Evolutionary conservation across 30 jellyfish, hydroid and myxozoan genomes (phyloP), one percentile per base, ranked within the genome.

Genomic region (Morbakka virulenta): DNA sequence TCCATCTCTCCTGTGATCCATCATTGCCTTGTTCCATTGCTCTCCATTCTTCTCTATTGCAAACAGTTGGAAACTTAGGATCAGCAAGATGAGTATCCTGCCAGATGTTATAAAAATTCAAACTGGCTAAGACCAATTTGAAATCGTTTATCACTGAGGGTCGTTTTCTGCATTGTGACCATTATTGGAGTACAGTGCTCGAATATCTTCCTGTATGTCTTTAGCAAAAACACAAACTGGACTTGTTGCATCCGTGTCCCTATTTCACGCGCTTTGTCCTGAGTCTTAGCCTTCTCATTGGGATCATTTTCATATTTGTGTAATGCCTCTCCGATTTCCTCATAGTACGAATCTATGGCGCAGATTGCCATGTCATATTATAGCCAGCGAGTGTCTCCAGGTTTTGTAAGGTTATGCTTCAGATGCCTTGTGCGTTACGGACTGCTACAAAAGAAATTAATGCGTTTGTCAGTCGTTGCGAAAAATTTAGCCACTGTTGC

Each of bases 201-300:
- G n/a, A n/a, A n/a, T n/a, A n/a, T n/a, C n/a, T n/a, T n/a, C n/a
- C n/a, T n/a, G n/a, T n/a, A n/a, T n/a, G n/a, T n/a, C n/a, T n/a
- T n/a, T n/a, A n/a, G n/a, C n/a, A n/a, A n/a, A n/a, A n/a, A n/a
- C n/a, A n/a, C n/a, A n/a, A n/a, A n/a, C n/a, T n/a, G n/a, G n/a
- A n/a, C n/a, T n/a, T n/a, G n/a, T n/a, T n/a, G n/a, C n/a, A n/a
- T n/a, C n/a, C n/a, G n/a, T n/a, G n/a, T n/a, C n/a, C n/a, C n/a
- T n/a, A n/a, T 21, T 61, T 67, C 80, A 75, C 80, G 67, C 13
- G 87, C 87, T 61, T 75, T 75, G 17, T 28, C 35, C 68, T 75
- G 87, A 53, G 87, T 75, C 53, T 75, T 35, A 52, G 87, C 87
- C 67, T 75, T 75, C 80, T 52, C 87, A 25, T 62, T 35, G 41